phyloP scores from a whole-genome alignment of 2,113 vertebrate genomes.

The Coregonus clupeaformis region DNA sequence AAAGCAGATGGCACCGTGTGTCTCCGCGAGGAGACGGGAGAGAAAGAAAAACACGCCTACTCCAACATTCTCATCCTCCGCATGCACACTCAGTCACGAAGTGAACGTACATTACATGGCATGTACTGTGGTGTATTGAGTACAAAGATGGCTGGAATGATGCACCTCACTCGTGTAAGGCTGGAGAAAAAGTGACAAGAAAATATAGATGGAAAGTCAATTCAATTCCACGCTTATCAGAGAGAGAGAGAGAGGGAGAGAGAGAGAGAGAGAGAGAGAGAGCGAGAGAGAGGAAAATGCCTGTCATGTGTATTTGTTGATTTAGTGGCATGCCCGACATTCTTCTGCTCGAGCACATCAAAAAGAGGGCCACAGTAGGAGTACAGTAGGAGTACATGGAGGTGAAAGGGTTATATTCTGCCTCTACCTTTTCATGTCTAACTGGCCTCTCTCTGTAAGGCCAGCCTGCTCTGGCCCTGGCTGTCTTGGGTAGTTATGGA shows the following conservation, averaged over 20 bases:
- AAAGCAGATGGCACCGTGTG: slow-evolving; percentile 79
- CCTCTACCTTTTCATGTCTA: slow-evolving; percentile 63
- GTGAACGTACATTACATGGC: not conserved
- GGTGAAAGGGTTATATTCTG: slow-evolving; percentile 26
- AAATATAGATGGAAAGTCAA: too few relatives aligned
- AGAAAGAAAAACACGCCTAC: slow-evolving; percentile 52
- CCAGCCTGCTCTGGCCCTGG: slow-evolving; percentile 44
- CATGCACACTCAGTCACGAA: slow-evolving; percentile 36
- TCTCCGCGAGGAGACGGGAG: slow-evolving; percentile 49
- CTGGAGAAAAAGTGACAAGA: too few relatives aligned
- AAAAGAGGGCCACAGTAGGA: slow-evolving; percentile 48
- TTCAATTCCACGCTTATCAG: too few relatives aligned
- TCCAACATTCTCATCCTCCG: slow-evolving; percentile 69
- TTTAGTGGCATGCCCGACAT: not conserved
- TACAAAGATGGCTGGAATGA: not conserved
- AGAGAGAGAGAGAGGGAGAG: too few relatives aligned
- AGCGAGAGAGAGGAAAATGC: too few relatives aligned
- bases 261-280: too few relatives aligned
- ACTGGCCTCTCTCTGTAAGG: slow-evolving; percentile 61
- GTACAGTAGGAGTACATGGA: slow-evolving; percentile 33
- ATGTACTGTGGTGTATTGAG: not conserved
- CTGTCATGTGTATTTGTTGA: not conserved
- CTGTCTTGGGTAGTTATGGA: slow-evolving; percentile 72
- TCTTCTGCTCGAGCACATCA: slow-evolving; percentile 22
- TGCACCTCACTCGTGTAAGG: too few relatives aligned